Conservation (phyloP, 2,888 invertebrate genomes). For the Amiota mariae region DNA sequence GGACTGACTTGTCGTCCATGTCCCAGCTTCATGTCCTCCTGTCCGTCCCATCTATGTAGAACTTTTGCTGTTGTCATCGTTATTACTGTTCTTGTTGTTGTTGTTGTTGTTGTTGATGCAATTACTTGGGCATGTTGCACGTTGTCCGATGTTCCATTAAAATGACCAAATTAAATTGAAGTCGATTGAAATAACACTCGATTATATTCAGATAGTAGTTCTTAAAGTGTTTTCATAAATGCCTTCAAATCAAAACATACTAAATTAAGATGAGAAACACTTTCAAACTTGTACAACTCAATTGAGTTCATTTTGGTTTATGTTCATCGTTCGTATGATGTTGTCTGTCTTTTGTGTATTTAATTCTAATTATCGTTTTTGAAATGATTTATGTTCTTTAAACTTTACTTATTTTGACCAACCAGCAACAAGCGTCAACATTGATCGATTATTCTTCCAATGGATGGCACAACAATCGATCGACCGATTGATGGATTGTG, state of each 20-base stretch:
- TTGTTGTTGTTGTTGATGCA: background rate
- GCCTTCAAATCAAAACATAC: background rate
- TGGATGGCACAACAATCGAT: constrained; percentile 46
- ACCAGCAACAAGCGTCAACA: constrained; percentile 47
- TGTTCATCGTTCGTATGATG: constrained; percentile 35
- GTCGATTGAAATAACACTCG: background rate
- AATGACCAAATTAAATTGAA: constrained; percentile 11
- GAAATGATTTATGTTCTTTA: constrained; percentile 55
- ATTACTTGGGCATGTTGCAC: no score
- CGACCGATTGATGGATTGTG: constrained; percentile 59
- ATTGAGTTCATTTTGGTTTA: constrained; percentile 37
- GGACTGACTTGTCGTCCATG: constrained; percentile 59
- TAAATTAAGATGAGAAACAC: background rate
- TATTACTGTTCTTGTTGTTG: background rate
- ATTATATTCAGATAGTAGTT: background rate
- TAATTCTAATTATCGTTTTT: constrained; percentile 57
- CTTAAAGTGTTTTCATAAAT: background rate
- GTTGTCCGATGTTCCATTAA: background rate
- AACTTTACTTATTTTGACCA: constrained; percentile 10
- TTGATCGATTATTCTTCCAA: constrained; percentile 58
- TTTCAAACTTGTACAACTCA: constrained; percentile 40
- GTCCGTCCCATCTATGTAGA: background rate
- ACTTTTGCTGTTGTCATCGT: constrained; percentile 1
- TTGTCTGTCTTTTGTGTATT: constrained; percentile 38
- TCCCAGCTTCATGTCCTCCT: no score